A percentile compares a stretch with the other conserved stretches of the same genome.
Evolutionary conservation across 2,888 invertebrate genomes (phyloP).

Genomic region (Drepanosiphum platanoidis): DNA sequence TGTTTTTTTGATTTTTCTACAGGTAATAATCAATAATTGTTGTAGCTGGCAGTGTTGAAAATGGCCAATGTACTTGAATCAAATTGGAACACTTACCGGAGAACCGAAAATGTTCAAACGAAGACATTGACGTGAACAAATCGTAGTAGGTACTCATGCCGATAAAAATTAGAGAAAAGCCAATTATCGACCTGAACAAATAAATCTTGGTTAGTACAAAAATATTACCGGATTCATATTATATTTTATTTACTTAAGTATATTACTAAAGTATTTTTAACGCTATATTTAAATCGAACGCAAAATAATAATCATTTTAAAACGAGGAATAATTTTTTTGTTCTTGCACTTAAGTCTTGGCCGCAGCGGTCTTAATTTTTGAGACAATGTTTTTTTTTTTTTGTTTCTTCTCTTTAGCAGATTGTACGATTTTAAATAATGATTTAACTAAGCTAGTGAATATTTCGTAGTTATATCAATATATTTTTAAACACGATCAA

Average conservation of each 20-base stretch:
- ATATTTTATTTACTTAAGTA: too few relatives aligned
- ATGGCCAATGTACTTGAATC: neutral
- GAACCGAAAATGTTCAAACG: slow-evolving; percentile 51
- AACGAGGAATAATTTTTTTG: too few relatives aligned
- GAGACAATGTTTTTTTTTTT: neutral
- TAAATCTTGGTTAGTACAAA: neutral
- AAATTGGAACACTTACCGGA: slow-evolving; percentile 47
- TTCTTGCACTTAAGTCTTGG: too few relatives aligned
- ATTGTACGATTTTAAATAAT: neutral
- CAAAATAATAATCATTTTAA: too few relatives aligned
- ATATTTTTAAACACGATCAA: slow-evolving; percentile 18
- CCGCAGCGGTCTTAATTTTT: neutral
- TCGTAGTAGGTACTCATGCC: slow-evolving; percentile 53
- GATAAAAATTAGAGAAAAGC: slow-evolving; percentile 36
- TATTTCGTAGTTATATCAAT: neutral
- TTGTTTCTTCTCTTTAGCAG: neutral
- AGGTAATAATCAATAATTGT: slow-evolving; percentile 43
- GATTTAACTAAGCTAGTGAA: neutral
- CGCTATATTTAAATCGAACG: too few relatives aligned
- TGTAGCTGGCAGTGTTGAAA: neutral
- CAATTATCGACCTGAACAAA: slow-evolving; percentile 47
- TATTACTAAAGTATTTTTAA: too few relatives aligned
- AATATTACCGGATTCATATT: too few relatives aligned
- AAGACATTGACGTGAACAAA: slow-evolving; percentile 61
- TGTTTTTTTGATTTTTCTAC: slow-evolving; percentile 57